Evolutionary conservation across 2,888 invertebrate species (phyloP), one percentile per base, ranked within the genome.

Genomic region (Tillus elongatus): DNA sequence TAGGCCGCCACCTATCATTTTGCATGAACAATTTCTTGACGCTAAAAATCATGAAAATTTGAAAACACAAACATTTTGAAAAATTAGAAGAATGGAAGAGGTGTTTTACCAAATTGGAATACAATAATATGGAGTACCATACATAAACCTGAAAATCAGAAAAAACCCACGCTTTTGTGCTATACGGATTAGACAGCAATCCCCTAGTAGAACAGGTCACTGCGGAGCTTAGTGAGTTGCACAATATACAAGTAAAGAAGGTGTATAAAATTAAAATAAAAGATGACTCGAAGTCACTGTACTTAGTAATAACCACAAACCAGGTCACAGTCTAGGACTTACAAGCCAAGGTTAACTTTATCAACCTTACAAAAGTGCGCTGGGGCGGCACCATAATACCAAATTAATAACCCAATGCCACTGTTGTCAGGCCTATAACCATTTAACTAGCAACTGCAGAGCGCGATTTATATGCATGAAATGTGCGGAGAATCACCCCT

Each of bases 351-450:
- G 12, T 30, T 14, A 29, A 11, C 13, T 10, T 13, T 1, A 2
- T 41, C 3, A 15, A n/a, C n/a, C 28, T 39, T 13, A 39, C 27
- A 3, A 10, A 15, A 6, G 19, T 52, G 0, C 24, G 2, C 2
- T 53, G 50, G 52, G 47, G 36, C 34, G 37, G 3, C 48, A 53
- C 26, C 33, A 13, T 1, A 55, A 42, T 13, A 46, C 49, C 9
- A 44, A 40, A 29, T 37, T 36, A 38, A 40, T 51, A 3, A 45
- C 46, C 2, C 54, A 57, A 37, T 55, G 52, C 36, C 51, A 52
- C 15, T 33, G 47, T 11, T 58, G 54, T 31, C 54, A 58, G 41
- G 37, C 41, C 10, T 54, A 51, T 52, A 53, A 53, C 2, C 56
- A 56, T 39, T 53, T 51, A 3, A 48, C 51, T 1, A 14, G 36